These are phyloP conservation scores for human (Homo sapiens) DNA, from an alignment of 2,113 vertebrate genomes.

Conservation along the genomic window GRCh38 chr2:53729501-53730000, in stretches of 20 bases:
- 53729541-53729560: constrained; percentile 84
- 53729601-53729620: constrained; percentile 51
- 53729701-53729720: constrained; percentile 22
- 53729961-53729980: neutral
- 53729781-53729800: constrained; percentile 2
- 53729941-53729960: neutral
- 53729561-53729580: constrained; percentile 87
- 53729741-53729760: neutral
- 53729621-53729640: neutral
- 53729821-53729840: constrained; percentile 3
- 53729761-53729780: constrained; percentile 27
- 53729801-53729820: constrained; percentile 31
- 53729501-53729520: constrained; percentile 90
- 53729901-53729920: neutral
- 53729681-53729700: neutral
- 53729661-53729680: neutral
- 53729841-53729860: neutral
- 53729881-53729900: neutral
- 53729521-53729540: constrained; percentile 86
- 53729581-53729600: neutral
- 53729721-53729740: neutral
- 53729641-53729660: constrained; percentile 18
- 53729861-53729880: neutral
- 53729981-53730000: neutral
- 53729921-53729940: neutral